These are phyloP conservation scores for Scaptomyza graminum DNA, from an alignment of 1,140 invertebrate genomes.

Conservation along the genomic window DNA sequence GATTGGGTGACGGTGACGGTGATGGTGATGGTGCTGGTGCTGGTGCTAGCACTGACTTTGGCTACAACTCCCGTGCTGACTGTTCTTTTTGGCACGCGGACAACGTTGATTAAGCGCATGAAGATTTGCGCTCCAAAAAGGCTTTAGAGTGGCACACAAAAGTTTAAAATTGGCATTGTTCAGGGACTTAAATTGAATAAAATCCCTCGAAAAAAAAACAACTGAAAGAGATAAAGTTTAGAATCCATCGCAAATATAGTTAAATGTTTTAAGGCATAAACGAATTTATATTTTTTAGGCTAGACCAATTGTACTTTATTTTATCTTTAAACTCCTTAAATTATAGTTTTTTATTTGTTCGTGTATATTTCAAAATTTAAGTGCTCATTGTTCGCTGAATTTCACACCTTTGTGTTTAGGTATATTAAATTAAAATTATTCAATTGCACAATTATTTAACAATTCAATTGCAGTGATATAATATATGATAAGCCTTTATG, in stretches of 20 bases:
- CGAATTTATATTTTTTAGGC: too few relatives aligned
- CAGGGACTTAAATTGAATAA: neutral
- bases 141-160: conserved; percentile 18
- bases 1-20: neutral
- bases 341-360: too few relatives aligned
- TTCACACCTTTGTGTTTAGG: neutral
- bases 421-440: conserved; percentile 29
- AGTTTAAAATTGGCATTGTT: conserved; percentile 23
- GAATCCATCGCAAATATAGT: neutral
- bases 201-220: neutral
- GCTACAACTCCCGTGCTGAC: conserved; percentile 1
- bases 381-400: neutral
- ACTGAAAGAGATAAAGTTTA: neutral
- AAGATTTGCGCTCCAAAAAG: conserved; percentile 20
- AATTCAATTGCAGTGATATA: conserved; percentile 14
- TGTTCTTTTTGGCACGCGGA: conserved; percentile 38
- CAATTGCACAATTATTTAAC: conserved; percentile 32
- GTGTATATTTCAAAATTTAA: neutral
- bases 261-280: too few relatives aligned
- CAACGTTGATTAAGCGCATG: conserved; percentile 34
- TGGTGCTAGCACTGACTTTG: neutral
- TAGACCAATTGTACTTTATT: too few relatives aligned
- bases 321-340: too few relatives aligned
- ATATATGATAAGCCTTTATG: conserved; percentile 9
- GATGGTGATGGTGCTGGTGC: neutral